Evolutionary conservation across 2,113 vertebrate species (phyloP), one percentile per base, ranked within the genome.

Genomic region (Vicugna pacos): DNA sequence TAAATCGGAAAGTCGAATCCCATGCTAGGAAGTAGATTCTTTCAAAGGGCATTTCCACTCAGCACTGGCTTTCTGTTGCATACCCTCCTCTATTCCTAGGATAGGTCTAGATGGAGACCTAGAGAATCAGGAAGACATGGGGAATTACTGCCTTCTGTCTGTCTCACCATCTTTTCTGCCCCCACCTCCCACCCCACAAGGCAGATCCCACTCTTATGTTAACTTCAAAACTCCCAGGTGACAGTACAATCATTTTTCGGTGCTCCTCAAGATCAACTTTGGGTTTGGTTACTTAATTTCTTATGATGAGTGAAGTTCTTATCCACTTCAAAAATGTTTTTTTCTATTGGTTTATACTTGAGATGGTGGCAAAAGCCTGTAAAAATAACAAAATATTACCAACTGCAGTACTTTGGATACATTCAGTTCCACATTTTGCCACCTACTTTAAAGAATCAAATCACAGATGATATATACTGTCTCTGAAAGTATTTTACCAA

Each of bases 401-500:
- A 54, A 58, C 42, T 30, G 35, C 38, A 58, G 38, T 14, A 85
- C 79, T 81, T 65, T n/a, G 1, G 22, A 90, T 19, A 24, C 14
- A 62, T 10, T n/a, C 24, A 38, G 8, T 67, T 48, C 46, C 80
- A n/a, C 73, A 38, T 28, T 64, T 76, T 38, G 28, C 54, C n/a
- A 77, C 2, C 14, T 35, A 80, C 17, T 35, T 83, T 12, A 46
- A 86, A 32, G 13, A 94, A 48, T 50, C 48, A 72, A 24, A 24
- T 82, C 26, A 82, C 12, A 70, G 32, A 48, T 60, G n/a, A 73
- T 8, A 67, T 7, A 75, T 14, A 32, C 19, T 70, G 73, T 58
- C 67, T 70, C 50, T 46, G 64, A 83, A 91, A 58, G 24, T 22
- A 72, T 50, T 16, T 79, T 60, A 93, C 79, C 65, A 92, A 86